Conservation (phyloP, 2,888 invertebrate species). For the Drosophila crucigera region DNA sequence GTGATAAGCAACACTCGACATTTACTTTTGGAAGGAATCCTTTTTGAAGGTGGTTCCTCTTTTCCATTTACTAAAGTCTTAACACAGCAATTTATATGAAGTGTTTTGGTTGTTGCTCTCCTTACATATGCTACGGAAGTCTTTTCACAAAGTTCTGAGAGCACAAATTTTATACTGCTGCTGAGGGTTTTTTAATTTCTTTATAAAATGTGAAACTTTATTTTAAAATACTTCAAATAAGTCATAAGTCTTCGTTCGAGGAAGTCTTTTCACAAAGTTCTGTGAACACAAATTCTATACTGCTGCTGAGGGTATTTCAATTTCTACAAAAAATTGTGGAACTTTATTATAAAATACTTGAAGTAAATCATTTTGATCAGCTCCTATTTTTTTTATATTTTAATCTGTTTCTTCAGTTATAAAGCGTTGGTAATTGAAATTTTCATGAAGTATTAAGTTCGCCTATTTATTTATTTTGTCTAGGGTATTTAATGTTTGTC, state of each 20-base stretch:
- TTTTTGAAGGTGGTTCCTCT: neutral
- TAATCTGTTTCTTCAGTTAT: neutral
- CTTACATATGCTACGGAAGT: neutral
- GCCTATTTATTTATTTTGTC: neutral
- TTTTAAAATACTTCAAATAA: neutral
- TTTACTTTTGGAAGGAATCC: constrained; percentile 28
- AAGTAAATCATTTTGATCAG: neutral
- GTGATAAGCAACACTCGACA: constrained; percentile 10
- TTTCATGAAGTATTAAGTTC: neutral
- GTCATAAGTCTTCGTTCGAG: neutral
- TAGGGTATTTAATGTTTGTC: neutral
- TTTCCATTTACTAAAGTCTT: neutral
- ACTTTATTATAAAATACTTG: neutral
- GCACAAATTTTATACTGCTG: neutral
- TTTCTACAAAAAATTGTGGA: neutral
- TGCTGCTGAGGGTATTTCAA: neutral
- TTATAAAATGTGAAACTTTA: neutral
- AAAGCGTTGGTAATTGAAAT: neutral
- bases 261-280: neutral
- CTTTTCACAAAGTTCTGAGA: neutral
- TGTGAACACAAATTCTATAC: neutral
- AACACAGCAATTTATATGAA: neutral
- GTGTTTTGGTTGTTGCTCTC: neutral
- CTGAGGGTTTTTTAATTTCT: neutral
- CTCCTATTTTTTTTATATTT: neutral